Conservation (phyloP, 1,140 invertebrate species). For the Phenacoccus solenopsis region DNA sequence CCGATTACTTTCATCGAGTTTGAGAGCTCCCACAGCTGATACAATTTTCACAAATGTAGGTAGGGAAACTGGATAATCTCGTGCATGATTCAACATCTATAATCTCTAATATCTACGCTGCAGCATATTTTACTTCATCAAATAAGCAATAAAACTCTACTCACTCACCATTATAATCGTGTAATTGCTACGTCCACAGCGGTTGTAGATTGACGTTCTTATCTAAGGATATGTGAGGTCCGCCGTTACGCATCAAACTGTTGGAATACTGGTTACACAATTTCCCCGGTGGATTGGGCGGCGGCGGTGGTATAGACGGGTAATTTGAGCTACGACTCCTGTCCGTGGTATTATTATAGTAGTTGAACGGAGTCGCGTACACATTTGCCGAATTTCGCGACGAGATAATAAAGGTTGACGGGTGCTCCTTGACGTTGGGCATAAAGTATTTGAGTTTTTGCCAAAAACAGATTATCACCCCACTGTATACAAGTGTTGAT, state of each 20-base stretch:
- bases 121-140: too few species aligned
- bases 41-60: too few species aligned
- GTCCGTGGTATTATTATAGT: conserved; percentile 7
- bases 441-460: conserved; percentile 82
- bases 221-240: neutral
- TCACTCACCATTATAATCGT: neutral
- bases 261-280: neutral
- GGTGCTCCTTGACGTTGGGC: conserved; percentile 60
- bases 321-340: neutral
- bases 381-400: conserved; percentile 33
- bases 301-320: conserved; percentile 5
- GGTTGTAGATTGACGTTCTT: conserved; percentile 10
- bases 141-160: neutral
- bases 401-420: conserved; percentile 82
- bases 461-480: conserved; percentile 86
- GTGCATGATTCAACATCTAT: too few species aligned
- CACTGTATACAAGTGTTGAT: conserved; percentile 81
- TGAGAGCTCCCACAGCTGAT: too few species aligned
- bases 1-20: too few species aligned
- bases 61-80: too few species aligned
- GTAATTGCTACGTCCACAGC: conserved; percentile 8
- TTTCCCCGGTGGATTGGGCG: neutral
- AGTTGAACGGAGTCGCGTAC: conserved; percentile 20
- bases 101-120: too few species aligned
- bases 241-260: conserved; percentile 1